Base-by-base conservation (phyloP, 2,888 invertebrate genomes). In the Orthosia gothica region DNA sequence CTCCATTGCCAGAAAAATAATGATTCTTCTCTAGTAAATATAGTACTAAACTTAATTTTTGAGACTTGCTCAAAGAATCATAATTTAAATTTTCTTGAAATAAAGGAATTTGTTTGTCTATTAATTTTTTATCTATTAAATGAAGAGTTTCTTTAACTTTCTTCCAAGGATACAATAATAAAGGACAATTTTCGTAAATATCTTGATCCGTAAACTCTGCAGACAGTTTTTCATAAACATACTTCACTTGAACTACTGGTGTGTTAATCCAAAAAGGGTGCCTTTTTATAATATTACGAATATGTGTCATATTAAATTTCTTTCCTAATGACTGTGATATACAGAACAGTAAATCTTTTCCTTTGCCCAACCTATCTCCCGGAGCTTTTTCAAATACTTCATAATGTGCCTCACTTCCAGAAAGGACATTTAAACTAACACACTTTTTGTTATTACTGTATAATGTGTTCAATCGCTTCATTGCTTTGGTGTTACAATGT, bases 251-350 rank as follows among this genome's bases (percentile, higher is more conserved):
- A 26, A 95, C 87, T 64, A 96, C 85, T 40, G 96, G 95, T 81
- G 94, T 93, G 83, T 96, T 95, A 15, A 95, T 94, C 96, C 96
- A 96, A 89, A 93, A 96, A 63, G 96, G 96, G 83, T 96, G 96
- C 79, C 93, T 92, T 83, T 91, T 95, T 66, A 96, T 79, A 20
- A 81, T 77, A 71, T 90, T 91, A 45, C 93, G 88, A 76, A 96
- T 87, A 52, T 91, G 86, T 82, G 69, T 89, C 16, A 87, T 85
- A 79, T 85, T 91, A 79, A 91, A 95, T 59, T 87, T 87, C 47
- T 88, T 92, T 18, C 92, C 93, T 55, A 96, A 85, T 54, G 87
- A 89, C 78, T 95, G 91, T 61, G 92, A 90, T 77, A 96, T 89
- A 81, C 94, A 95, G 81, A 95, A 96, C 23, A 96, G 59, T 76